These are phyloP conservation scores for Trichomalopsis sarcophagae DNA, from an alignment of 1,140 invertebrate genomes.

Conservation along the genomic window DNA sequence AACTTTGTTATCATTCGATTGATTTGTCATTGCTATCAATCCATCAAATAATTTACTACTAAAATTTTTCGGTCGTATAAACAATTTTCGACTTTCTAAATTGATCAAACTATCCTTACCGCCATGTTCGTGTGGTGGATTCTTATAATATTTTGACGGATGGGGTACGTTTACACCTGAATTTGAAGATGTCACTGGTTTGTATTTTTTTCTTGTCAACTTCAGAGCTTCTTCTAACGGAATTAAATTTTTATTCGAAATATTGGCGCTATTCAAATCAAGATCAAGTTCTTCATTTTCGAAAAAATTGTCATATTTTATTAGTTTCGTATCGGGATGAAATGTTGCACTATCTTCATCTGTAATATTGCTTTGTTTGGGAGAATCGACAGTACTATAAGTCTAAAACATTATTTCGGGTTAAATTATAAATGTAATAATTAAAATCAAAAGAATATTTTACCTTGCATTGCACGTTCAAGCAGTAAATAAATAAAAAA, in stretches of 20 bases:
- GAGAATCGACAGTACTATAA: too few species aligned
- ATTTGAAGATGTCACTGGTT: neutral
- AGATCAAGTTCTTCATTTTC: neutral
- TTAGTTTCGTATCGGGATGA: conserved; percentile 4
- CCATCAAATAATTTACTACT: neutral
- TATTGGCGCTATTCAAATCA: neutral
- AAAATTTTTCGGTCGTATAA: neutral
- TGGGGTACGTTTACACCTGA: neutral
- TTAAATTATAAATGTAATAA: too few species aligned
- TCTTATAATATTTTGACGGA: neutral
- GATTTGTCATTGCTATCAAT: neutral
- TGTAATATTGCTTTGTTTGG: too few species aligned
- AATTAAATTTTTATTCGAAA: neutral
- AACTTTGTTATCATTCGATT: neutral
- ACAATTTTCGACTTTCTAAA: conserved; percentile 25
- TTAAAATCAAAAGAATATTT: neutral
- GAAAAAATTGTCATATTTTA: neutral
- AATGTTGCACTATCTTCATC: neutral
- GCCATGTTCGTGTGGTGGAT: neutral
- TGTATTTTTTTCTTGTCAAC: neutral
- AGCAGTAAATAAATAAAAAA: conserved; percentile 22
- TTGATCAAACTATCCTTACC: neutral
- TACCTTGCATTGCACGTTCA: conserved; percentile 18
- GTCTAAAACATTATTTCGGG: too few species aligned
- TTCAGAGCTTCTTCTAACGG: neutral